Evolutionary conservation across 2,797 vertebrate species (phyloP), one percentile per base, ranked within the genome.

Genomic region (Anniella stebbinsi): DNA sequence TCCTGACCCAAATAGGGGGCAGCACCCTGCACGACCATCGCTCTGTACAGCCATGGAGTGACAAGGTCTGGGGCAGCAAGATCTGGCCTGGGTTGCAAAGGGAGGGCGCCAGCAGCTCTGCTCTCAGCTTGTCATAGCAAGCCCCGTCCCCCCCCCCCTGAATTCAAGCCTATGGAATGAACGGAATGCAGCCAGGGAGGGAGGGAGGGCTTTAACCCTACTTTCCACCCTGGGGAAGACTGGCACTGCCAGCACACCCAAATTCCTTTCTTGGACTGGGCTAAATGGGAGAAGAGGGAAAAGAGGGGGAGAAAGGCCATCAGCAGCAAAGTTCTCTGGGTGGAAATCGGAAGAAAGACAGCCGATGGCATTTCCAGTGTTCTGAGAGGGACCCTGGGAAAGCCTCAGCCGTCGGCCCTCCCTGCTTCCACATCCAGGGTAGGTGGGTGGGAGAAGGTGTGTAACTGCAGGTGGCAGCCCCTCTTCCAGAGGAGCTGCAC

Each of bases 131-230:
- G 95, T 95, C 93, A 91, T 88, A 95, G 93, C 95, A 95, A 96
- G 95, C 87, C 93, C n/a, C n/a, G n/a, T n/a, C n/a, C n/a, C n/a
- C n/a, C n/a, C n/a, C 91, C 89, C 48, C 93, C 94, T 92, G 92
- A 92, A 95, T 96, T 97, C 97, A 96, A 87, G 95, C 92, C 69
- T 77, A 93, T 96, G 97, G 97, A 97, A 97, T 97, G 97, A 96
- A 89, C 95, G 93, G 97, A 97, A 97, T 97, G 97, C 92, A 93
- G 86, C 94, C 94, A 4, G 91, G 78, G 89, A 85, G 1, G 89
- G 92, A 91, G 8, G 89, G 33, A 89, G 91, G 91, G 41, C 90
- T 96, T 91, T 90, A 91, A 94, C 95, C 93, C 93, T 1, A 88
- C 91, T 93, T 94, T 94, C 88, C 94, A 89, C 92, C 90, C 2